Evolutionary conservation across 2,113 vertebrate genomes (phyloP), one percentile per base, ranked within the genome.

Genomic region (Brachionichthys hirsutus): DNA sequence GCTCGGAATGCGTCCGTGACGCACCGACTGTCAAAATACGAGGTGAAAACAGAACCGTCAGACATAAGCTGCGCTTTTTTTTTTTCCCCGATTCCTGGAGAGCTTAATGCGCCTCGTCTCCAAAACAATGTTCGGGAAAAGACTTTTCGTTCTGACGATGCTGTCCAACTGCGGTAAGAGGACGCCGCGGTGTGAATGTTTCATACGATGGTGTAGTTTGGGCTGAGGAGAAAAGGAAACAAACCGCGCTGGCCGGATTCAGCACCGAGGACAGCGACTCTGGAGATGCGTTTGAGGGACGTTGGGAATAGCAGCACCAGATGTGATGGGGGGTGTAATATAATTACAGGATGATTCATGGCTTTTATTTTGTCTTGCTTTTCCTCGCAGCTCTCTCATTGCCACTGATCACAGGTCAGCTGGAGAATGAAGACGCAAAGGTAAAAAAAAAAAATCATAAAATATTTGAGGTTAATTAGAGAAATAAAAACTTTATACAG

Each of bases 401-500:
- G 78, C 92, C 92, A 22, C 75, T 89, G 78, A 81, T 85, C 61
- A 67, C 73, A 22, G 56, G 83, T 86, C 82, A 81, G 78, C 78
- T 85, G 84, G 88, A 90, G 66, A 81, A 85, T 73, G 86, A 87
- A 11, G 90, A 91, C 54, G 81, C 87, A 13, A 57, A 89, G 90
- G 91, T 92, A 86, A 73, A 77, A 15, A n/a, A 20, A n/a, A 12
- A n/a, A n/a, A n/a, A n/a, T n/a, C n/a, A n/a, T n/a, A n/a, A n/a
- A n/a, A n/a, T n/a, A n/a, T n/a, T n/a, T n/a, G n/a, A n/a, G n/a
- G n/a, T n/a, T n/a, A n/a, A n/a, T n/a, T n/a, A n/a, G 24, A 3
- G 24, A 30, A 30, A 30, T 30, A 30, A 30, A 4, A 30, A 30
- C 24, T 30, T 30, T 30, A 30, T 30, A 30, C 24, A 30, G 24